Evolutionary conservation across 2,113 vertebrate genomes (phyloP).

Genomic region (Leptosomus discolor): DNA sequence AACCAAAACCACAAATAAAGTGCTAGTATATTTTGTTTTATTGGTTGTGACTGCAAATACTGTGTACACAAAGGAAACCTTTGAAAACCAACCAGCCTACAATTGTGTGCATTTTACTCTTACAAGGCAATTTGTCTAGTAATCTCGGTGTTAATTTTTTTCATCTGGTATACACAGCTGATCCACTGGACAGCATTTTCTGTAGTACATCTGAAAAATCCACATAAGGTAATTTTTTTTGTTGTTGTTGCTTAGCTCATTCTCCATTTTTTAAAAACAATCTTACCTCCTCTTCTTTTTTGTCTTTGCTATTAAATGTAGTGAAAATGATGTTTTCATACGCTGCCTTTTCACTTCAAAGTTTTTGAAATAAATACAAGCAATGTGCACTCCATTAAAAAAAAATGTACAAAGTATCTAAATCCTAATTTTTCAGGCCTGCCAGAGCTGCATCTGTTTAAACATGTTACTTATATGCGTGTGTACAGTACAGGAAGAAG

Average conservation of each 20-base stretch:
- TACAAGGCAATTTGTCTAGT: slow-evolving; percentile 42
- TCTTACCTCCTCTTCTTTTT: not conserved
- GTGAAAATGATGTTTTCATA: not conserved
- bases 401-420: slow-evolving; percentile 9
- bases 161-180: not conserved
- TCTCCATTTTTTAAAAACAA: not conserved
- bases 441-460: slow-evolving; percentile 58
- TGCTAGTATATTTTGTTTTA: slow-evolving; percentile 59
- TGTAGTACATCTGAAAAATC: not conserved
- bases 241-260: not conserved
- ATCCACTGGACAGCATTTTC: not conserved
- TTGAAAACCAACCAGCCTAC: slow-evolving; percentile 48
- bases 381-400: slow-evolving; percentile 32
- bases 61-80: slow-evolving; percentile 52
- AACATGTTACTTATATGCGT: slow-evolving; percentile 41
- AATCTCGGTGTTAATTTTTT: slow-evolving; percentile 45
- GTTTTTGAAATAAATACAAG: not conserved
- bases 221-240: not conserved
- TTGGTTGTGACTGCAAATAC: slow-evolving; percentile 56
- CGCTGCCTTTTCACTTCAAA: not conserved
- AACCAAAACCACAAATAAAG: slow-evolving; percentile 57
- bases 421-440: slow-evolving; percentile 39
- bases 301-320: not conserved
- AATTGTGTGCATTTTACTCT: not conserved
- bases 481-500: slow-evolving; percentile 46